Evolutionary conservation across 2,888 invertebrate genomes (phyloP).

Genomic region (Andrena bicolor): DNA sequence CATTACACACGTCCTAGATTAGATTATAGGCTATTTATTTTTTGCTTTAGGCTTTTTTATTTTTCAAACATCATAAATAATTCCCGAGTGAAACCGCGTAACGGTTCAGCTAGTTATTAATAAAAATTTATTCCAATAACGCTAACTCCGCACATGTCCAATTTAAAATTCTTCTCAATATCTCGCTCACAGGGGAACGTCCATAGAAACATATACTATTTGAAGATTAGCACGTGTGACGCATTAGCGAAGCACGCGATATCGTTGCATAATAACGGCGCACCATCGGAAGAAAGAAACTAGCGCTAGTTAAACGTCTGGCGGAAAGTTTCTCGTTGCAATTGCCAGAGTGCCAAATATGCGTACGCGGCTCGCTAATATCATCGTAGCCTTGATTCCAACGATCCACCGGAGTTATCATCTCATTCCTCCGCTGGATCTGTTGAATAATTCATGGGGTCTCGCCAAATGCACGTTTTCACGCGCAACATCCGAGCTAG

Average conservation of each 20-base stretch:
- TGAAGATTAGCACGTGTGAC: background rate
- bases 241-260: background rate
- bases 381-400: constrained; percentile 59
- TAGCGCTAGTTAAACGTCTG: constrained; percentile 15
- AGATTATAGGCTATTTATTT: no score
- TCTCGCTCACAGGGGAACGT: no score
- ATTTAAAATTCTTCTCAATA: no score
- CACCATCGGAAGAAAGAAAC: constrained; percentile 29
- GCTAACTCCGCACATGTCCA: no score
- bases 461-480: constrained; percentile 30
- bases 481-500: constrained; percentile 9
- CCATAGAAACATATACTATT: no score
- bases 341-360: constrained; percentile 58
- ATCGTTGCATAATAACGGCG: constrained; percentile 23
- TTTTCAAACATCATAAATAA: no score
- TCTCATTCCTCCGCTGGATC: constrained; percentile 52
- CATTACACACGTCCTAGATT: no score
- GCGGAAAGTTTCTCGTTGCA: constrained; percentile 48
- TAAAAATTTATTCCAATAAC: no score
- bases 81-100: no score
- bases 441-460: constrained; percentile 63
- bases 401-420: constrained; percentile 65
- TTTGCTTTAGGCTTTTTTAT: no score
- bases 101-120: no score
- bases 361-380: constrained; percentile 52